Base-by-base conservation (phyloP, 2,888 invertebrate genomes). In the Aradus depressus region DNA sequence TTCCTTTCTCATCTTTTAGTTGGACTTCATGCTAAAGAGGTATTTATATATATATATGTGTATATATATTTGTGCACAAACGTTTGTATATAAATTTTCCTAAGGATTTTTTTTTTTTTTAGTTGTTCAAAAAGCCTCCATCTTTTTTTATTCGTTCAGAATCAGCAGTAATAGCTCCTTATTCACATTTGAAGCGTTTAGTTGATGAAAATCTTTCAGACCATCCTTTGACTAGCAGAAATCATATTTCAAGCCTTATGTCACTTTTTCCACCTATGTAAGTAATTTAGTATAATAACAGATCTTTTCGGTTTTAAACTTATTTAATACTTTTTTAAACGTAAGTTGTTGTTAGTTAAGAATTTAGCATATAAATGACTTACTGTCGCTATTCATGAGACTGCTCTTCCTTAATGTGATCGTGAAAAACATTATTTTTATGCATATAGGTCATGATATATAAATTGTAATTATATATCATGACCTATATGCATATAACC, bases 41-140 rank as follows among this genome's bases (percentile, higher is more conserved):
- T 38, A 8, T n/a, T 8, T 12, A 10, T 38, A n/a, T n/a, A n/a
- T n/a, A n/a, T n/a, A n/a, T n/a, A n/a, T n/a, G n/a, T n/a, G n/a
- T n/a, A n/a, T n/a, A n/a, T n/a, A n/a, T n/a, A n/a, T n/a, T 35
- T 14, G 37, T 19, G 18, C 12, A 10, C 31, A 31, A 12, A 10
- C 31, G 12, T 12, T 31, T 10, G 10, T 12, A 16, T 35, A 12
- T 4, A 35, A 16, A 12, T 12, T 16, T 16, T 35, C 37, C 18
- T n/a, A 31, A 31, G 18, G 37, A 16, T 19, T 35, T 35, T 35
- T 10, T 31, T 31, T 31, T 31, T 31, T 28, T 49, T 3, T 21
- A 49, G 49, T 16, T 53, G 41, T 32, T 53, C n/a, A 53, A 53
- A 31, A 53, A 53, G 28, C 50, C 53, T 2, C 53, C 53, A 18